A percentile compares a stretch with the other conserved stretches of the same genome.
phyloP scores from a whole-genome alignment of 2,888 invertebrate genomes.

The Pimpla rufipes region DNA sequence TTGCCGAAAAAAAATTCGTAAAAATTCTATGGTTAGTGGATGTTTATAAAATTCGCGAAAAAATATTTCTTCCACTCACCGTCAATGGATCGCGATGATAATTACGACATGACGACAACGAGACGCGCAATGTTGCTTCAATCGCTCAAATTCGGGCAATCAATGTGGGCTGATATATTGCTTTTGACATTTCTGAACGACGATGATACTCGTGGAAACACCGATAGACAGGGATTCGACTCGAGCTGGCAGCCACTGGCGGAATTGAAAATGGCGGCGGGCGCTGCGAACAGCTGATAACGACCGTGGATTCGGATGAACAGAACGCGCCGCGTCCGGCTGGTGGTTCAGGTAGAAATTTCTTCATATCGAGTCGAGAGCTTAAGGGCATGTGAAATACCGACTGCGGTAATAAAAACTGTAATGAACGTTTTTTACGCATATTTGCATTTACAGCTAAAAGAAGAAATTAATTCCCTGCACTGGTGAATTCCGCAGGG shows the following conservation, averaged over 20 bases:
- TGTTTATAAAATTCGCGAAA: neutral
- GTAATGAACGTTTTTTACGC: no score
- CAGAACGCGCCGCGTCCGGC: no score
- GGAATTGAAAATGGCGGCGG: conserved; percentile 13
- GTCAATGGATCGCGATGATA: conserved; percentile 39
- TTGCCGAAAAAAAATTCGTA: neutral
- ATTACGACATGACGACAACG: conserved; percentile 7
- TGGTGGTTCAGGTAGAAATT: no score
- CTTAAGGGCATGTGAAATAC: no score
- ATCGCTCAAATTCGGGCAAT: conserved; percentile 37
- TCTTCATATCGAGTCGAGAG: no score
- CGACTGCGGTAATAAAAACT: no score
- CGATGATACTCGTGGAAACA: neutral
- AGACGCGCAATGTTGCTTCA: neutral
- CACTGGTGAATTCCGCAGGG: no score
- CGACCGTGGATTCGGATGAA: no score
- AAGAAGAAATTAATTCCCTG: no score
- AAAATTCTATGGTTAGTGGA: conserved; percentile 12
- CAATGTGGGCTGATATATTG: conserved; percentile 20
- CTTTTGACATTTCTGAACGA: conserved; percentile 51
- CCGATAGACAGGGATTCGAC: conserved; percentile 14
- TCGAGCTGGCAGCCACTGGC: conserved; percentile 42
- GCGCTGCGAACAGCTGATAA: conserved; percentile 18
- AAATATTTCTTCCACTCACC: conserved; percentile 35
- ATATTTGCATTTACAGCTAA: no score